These are phyloP conservation scores for Liparis tanakae DNA, from an alignment of 2,797 vertebrate genomes.

Conservation along the genomic window DNA sequence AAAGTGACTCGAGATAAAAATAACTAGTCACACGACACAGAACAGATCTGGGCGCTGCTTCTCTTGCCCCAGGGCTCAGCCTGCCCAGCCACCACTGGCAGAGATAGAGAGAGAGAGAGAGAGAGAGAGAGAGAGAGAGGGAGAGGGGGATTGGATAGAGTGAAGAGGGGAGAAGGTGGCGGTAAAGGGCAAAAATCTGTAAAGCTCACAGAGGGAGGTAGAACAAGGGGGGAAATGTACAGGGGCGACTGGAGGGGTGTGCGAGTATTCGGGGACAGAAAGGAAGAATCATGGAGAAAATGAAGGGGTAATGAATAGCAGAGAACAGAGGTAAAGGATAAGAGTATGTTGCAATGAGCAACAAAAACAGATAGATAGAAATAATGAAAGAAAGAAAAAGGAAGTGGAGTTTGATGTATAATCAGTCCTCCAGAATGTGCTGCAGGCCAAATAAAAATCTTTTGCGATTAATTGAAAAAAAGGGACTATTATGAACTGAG, in stretches of 20 bases:
- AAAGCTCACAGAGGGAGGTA: slow-evolving; percentile 79
- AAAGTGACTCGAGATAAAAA: slow-evolving; percentile 92
- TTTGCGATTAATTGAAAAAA: slow-evolving; percentile 95
- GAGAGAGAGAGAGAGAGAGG: slow-evolving; percentile 33
- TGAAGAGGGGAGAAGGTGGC: slow-evolving; percentile 40
- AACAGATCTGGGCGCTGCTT: slow-evolving; percentile 84
- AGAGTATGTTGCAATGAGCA: slow-evolving; percentile 2
- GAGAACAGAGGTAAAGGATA: slow-evolving; percentile 7
- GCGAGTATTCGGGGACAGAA: slow-evolving; percentile 4
- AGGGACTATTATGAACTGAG: slow-evolving; percentile 90
- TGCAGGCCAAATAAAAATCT: slow-evolving; percentile 90
- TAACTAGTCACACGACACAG: slow-evolving; percentile 87
- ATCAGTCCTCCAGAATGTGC: slow-evolving; percentile 87
- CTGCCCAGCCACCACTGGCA: slow-evolving; percentile 64
- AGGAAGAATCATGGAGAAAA: slow-evolving; percentile 16
- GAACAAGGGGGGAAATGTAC: slow-evolving; percentile 43
- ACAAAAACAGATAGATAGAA: slow-evolving; percentile 32
- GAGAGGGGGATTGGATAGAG: slow-evolving; percentile 24
- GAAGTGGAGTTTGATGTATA: slow-evolving; percentile 88
- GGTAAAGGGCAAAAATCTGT: slow-evolving; percentile 41
- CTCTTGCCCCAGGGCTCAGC: slow-evolving; percentile 81
- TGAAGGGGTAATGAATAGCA: background rate
- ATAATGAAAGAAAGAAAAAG: slow-evolving; percentile 24
- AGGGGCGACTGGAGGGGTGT: slow-evolving; percentile 3
- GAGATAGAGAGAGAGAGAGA: slow-evolving; percentile 20